These are phyloP conservation scores for Rhabdomys dilectus DNA, from an alignment of 2,113 vertebrate species.

Conservation along the genomic window DNA sequence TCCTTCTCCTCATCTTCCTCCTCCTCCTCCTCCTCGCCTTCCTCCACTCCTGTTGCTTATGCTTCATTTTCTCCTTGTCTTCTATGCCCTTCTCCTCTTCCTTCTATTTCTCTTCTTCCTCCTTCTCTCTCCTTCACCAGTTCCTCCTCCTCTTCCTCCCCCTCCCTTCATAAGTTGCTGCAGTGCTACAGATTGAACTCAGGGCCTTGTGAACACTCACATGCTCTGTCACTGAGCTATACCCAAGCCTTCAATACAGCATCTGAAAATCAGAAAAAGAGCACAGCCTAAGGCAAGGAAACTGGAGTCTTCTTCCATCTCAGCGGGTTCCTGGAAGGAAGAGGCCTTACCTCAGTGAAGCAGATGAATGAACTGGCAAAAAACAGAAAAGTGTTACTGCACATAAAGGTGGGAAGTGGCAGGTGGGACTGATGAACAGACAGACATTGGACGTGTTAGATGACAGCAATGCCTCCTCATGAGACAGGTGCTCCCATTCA, in stretches of 20 bases:
- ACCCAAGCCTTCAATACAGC: neutral
- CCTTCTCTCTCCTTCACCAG: neutral
- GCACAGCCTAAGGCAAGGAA: neutral
- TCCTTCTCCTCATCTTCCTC: neutral
- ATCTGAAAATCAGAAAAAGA: neutral
- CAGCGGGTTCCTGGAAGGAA: neutral
- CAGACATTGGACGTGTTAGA: neutral
- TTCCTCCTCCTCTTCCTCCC: neutral
- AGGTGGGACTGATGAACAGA: neutral
- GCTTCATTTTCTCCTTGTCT: neutral
- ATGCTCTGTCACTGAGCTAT: neutral
- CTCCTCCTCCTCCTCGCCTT: neutral
- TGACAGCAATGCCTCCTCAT: neutral
- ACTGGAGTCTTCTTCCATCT: neutral
- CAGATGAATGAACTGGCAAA: neutral
- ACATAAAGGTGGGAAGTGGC: neutral
- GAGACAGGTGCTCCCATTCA: neutral
- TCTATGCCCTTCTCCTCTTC: neutral
- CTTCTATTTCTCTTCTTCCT: neutral
- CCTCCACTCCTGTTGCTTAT: neutral
- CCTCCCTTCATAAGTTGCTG: neutral
- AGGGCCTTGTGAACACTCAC: neutral
- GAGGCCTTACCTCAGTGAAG: neutral
- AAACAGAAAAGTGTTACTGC: neutral
- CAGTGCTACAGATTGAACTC: neutral